Percentiles rank a stretch among this genome's conserved stretches.
Conservation (phyloP, 2,797 vertebrate genomes). For the Anguilla anguilla region DNA sequence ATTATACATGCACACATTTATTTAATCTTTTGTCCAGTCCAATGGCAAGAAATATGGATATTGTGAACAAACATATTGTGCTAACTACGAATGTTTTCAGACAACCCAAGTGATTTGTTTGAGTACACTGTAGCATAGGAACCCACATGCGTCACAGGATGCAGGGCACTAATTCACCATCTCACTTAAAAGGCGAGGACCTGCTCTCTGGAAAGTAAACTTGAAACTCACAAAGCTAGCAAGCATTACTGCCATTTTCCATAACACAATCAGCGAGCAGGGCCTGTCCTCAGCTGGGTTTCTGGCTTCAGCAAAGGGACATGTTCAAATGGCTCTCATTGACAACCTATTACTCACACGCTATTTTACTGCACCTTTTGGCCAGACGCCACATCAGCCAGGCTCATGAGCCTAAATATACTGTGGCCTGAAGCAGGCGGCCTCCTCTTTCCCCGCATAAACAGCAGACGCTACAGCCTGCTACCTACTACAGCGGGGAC, state of each 20-base stretch:
- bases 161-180: constrained; percentile 58
- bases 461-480: constrained; percentile 40
- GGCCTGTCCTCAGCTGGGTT: constrained; percentile 53
- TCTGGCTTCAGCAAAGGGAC: constrained; percentile 57
- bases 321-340: constrained; percentile 69
- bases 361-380: constrained; percentile 68
- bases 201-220: constrained; percentile 50
- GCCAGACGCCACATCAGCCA: constrained; percentile 55
- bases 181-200: constrained; percentile 67
- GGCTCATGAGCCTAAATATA: constrained; percentile 65
- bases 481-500: constrained; percentile 47
- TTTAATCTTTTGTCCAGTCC: not conserved
- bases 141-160: not conserved
- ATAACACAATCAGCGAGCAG: constrained; percentile 68
- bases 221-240: constrained; percentile 42
- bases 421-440: constrained; percentile 37
- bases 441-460: constrained; percentile 57
- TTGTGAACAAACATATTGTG: not conserved
- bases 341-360: constrained; percentile 73
- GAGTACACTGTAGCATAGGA: constrained; percentile 17
- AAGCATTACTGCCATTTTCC: constrained; percentile 70
- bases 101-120: not conserved
- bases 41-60: not conserved
- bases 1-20: not conserved
- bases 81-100: not conserved